Conservation (phyloP, 2,888 invertebrate genomes). For the Cerceris rybyensis region DNA sequence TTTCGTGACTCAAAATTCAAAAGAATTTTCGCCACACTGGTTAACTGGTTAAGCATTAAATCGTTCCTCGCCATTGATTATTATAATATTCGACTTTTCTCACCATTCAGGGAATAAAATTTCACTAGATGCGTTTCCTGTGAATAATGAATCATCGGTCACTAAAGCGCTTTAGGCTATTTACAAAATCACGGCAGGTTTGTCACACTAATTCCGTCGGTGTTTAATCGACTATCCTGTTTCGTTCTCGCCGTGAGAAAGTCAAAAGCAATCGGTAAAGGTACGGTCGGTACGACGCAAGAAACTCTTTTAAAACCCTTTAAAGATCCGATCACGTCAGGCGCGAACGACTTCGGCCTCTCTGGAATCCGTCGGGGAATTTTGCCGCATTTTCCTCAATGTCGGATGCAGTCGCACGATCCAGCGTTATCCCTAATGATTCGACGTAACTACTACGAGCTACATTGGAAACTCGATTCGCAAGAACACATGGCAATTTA, state of each 20-base stretch:
- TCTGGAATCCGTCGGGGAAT: slow-evolving; percentile 41
- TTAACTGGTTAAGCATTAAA: no score
- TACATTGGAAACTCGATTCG: no score
- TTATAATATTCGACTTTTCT: no score
- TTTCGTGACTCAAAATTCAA: no score
- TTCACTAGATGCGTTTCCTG: no score
- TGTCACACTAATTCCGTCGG: not conserved
- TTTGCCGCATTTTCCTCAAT: slow-evolving; percentile 26
- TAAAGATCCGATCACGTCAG: slow-evolving; percentile 46
- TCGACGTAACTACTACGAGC: no score
- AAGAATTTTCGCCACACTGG: no score
- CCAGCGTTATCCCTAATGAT: not conserved
- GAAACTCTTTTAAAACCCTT: slow-evolving; percentile 18
- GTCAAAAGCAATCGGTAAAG: not conserved
- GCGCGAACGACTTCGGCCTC: slow-evolving; percentile 19
- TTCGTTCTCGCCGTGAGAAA: not conserved
- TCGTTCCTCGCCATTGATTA: no score
- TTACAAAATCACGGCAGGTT: not conserved
- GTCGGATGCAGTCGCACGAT: not conserved
- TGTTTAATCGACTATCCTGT: not conserved
- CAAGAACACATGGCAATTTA: no score
- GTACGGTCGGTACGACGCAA: slow-evolving; percentile 7
- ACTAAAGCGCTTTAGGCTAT: not conserved
- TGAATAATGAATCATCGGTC: no score
- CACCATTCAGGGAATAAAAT: no score